A percentile compares a stretch with the other conserved stretches of the same genome.
Evolutionary conservation across 2,797 vertebrate genomes (phyloP).

Genomic region (Etheostoma perlongum): DNA sequence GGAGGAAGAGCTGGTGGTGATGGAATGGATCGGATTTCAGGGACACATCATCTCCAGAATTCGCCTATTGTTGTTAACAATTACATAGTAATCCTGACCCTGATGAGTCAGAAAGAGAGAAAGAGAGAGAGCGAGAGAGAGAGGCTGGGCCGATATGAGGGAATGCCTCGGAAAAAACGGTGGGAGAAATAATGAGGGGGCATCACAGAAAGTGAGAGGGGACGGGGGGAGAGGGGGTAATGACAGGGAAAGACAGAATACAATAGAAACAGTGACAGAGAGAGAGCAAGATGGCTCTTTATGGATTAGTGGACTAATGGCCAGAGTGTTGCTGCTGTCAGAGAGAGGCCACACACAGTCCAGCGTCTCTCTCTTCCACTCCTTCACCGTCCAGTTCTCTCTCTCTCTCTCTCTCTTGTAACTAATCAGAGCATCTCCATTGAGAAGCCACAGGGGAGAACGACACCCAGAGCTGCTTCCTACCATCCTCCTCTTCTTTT

Average conservation of each 20-base stretch:
- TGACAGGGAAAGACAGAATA: background rate
- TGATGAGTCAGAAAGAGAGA: conserved; percentile 42
- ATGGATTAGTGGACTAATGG: conserved; percentile 63
- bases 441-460: conserved; percentile 46
- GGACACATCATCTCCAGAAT: conserved; percentile 5
- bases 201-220: background rate
- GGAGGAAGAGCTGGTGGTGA: background rate
- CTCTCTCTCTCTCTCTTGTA: conserved; percentile 13
- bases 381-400: conserved; percentile 2
- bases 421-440: conserved; percentile 67
- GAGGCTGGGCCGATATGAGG: conserved; percentile 9
- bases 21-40: conserved; percentile 21
- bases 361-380: background rate
- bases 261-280: conserved; percentile 19
- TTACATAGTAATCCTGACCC: conserved; percentile 36
- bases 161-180: background rate
- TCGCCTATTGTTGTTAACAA: conserved; percentile 16
- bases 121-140: background rate
- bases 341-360: conserved; percentile 38
- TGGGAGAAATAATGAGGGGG: conserved; percentile 10
- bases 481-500: background rate
- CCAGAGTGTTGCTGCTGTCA: conserved; percentile 39
- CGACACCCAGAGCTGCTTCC: conserved; percentile 29
- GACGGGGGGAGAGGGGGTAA: background rate
- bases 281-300: conserved; percentile 29